phyloP scores from a whole-genome alignment of 2,113 vertebrate species.

The Rhipidura dahli region DNA sequence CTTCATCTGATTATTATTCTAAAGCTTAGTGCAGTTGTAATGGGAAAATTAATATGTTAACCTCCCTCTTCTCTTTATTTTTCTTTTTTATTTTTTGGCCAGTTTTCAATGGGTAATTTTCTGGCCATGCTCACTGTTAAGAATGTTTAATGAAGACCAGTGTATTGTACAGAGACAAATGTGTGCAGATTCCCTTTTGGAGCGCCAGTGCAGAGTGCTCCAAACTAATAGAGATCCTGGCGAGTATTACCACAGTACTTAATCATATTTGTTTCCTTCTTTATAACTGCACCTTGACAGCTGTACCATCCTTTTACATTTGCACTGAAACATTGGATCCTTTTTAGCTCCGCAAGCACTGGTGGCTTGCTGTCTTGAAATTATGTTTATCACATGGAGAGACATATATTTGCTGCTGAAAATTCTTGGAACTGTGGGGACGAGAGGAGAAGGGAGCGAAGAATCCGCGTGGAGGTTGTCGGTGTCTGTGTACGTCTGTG shows the following conservation, averaged over 20 bases:
- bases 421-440: constrained; percentile 62
- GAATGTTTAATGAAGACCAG: constrained; percentile 66
- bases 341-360: constrained; percentile 80
- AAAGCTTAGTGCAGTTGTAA: constrained; percentile 56
- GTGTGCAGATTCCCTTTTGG: constrained; percentile 56
- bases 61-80: background rate
- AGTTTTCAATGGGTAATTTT: constrained; percentile 56
- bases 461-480: constrained; percentile 11
- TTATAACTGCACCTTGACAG: constrained; percentile 69
- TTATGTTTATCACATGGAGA: constrained; percentile 74
- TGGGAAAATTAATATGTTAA: constrained; percentile 61
- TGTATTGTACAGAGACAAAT: constrained; percentile 63
- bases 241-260: constrained; percentile 44
- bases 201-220: constrained; percentile 61
- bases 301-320: constrained; percentile 66
- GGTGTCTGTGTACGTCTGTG: background rate
- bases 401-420: constrained; percentile 81
- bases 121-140: constrained; percentile 31
- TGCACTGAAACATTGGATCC: constrained; percentile 77
- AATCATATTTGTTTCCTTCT: constrained; percentile 51
- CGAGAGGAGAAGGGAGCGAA: constrained; percentile 21
- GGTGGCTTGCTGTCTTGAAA: constrained; percentile 79
- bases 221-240: constrained; percentile 48
- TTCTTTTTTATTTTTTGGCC: background rate
- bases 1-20: constrained; percentile 45